Evolutionary conservation across 2,888 invertebrate species (phyloP).

Genomic region (Pristionchus mayeri): DNA sequence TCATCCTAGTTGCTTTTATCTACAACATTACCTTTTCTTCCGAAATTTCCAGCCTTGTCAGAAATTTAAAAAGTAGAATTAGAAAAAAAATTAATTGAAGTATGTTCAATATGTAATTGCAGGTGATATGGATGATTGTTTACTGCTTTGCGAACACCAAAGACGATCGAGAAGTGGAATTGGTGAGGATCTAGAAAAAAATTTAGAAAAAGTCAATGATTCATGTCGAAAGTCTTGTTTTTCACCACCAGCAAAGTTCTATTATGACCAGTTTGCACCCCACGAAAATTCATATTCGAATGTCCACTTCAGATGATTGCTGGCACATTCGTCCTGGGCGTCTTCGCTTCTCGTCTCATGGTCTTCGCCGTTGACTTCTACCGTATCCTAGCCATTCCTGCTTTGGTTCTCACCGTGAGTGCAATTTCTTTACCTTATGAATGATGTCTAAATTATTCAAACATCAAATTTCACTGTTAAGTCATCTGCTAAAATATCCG

Average conservation of each 20-base stretch:
- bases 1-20: too few species aligned
- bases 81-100: too few species aligned
- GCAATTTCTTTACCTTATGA: background rate
- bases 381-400: background rate
- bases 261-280: background rate
- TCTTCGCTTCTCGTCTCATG: slow-evolving; percentile 2
- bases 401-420: background rate
- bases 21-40: too few species aligned
- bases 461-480: too few species aligned
- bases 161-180: background rate
- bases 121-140: background rate
- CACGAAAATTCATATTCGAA: too few species aligned
- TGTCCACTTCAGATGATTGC: background rate
- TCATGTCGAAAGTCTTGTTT: background rate
- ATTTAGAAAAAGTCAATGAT: too few species aligned
- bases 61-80: too few species aligned
- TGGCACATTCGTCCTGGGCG: background rate
- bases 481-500: too few species aligned
- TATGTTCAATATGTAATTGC: too few species aligned
- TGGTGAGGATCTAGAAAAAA: background rate
- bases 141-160: background rate
- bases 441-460: too few species aligned
- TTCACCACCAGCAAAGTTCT: background rate
- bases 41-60: too few species aligned
- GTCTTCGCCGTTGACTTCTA: background rate